Evolutionary conservation across 2,888 invertebrate species (phyloP), one percentile per base, ranked within the genome.

Genomic region (Harmothoe impar): DNA sequence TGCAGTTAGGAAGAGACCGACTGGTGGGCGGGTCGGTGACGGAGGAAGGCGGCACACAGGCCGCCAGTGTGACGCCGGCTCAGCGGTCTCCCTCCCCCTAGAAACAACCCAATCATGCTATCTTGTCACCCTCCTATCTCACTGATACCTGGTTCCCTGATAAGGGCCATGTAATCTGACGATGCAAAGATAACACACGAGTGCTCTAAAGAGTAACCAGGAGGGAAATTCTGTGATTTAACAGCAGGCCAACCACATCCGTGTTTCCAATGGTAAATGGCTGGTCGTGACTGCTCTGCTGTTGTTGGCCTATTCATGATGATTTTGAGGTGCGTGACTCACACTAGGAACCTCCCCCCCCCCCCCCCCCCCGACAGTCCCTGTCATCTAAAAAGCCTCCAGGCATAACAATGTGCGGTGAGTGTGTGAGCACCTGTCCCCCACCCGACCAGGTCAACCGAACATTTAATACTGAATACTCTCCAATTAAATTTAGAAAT

Each of bases 261-360:
- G 10, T 43, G 43, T 43, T 10, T 43, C n/a, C 3, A 43, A 43
- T 43, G 3, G 43, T 43, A 43, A 43, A 62, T 62, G 62, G n/a
- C 20, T n/a, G 15, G n/a, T 62, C 62, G 62, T 62, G 62, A 62
- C 62, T 3, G 43, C 62, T n/a, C 20, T n/a, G 15, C 62, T 62
- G 7, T 62, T 43, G 10, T 62, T 62, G 3, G 62, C 20, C 62
- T 62, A 62, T 62, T 62, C 62, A n/a, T 15, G 62, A 62, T 62
- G 62, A 62, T 62, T 62, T n/a, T 62, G 43, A 43, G 43, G n/a
- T n/a, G 62, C 20, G 20, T 62, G 62, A 62, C 62, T 62, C 62
- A 62, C 15, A 3, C 62, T 20, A 20, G 62, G 62, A n/a, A 62
- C 23, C 7, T 15, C 62, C 62, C 62, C 43, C 5, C 62, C 62